Evolutionary conservation across 2,797 vertebrate species (phyloP), one percentile per base, ranked within the genome.

Genomic region (Allobates femoralis): DNA sequence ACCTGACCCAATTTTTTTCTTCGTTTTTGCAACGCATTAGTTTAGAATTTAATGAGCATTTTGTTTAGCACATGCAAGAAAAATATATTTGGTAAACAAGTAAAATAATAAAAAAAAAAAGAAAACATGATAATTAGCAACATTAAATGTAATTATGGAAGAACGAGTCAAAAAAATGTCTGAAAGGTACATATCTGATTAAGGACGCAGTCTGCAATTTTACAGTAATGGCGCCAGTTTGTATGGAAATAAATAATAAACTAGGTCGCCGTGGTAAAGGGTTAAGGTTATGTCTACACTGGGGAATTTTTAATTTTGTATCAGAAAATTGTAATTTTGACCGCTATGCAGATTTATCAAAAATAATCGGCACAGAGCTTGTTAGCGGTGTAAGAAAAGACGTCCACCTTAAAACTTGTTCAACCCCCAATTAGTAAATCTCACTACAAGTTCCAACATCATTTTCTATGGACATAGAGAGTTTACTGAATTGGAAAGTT

Each of bases 41-140:
- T 79, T 60, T 60, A 26, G 77, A n/a, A 41, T 41, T 74, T 16
- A 71, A 60, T 79, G 32, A 79, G 23, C 21, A 60, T 79, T 79
- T 41, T n/a, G 37, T 62, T 19, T 58, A 10, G 23, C 26, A 23
- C 56, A 28, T 16, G 34, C 21, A 37, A 58, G 2, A 60, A 14
- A 62, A 60, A 62, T 79, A n/a, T 60, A 41, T 34, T 8, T 34
- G 6, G 19, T 16, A 58, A 78, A 78, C 23, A 74, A 74, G 69
- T 3, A 26, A 74, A 46, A 74, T 21, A n/a, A 41, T 30, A 11
- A 16, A 74, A 73, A 73, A 16, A 53, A 11, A 46, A 5, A 73
- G 5, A 46, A 50, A 50, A 74, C 23, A 74, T 7, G 2, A 37
- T 56, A 37, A 58, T 32, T 23, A 15, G 32, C 6, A 34, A 8